Conservation (phyloP, 2,797 vertebrate species). For the Thalassophryne amazonica region DNA sequence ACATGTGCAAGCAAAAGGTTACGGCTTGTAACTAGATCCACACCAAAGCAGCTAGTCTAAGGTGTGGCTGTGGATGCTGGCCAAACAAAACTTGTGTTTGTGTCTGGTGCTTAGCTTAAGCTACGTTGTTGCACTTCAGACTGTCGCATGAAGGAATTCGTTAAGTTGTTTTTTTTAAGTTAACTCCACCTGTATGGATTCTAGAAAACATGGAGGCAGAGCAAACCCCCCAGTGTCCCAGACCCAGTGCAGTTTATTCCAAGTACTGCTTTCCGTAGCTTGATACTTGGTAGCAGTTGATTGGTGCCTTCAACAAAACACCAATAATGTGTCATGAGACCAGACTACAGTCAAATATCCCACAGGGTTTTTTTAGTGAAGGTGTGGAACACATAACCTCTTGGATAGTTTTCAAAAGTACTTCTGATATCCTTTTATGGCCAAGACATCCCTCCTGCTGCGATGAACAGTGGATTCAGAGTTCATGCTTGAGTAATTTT, state of each 20-base stretch:
- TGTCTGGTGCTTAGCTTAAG: neutral
- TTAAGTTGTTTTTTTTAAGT: too few species aligned
- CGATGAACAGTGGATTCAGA: too few species aligned
- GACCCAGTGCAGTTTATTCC: too few species aligned
- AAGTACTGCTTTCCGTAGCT: too few species aligned
- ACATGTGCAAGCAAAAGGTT: neutral
- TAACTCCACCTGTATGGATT: too few species aligned
- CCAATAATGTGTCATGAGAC: neutral
- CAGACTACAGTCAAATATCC: neutral
- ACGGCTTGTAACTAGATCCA: slow-evolving; percentile 34
- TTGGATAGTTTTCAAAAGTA: too few species aligned
- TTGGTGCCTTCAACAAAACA: neutral
- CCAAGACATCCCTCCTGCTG: too few species aligned
- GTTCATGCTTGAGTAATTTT: too few species aligned
- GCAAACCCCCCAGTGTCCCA: too few species aligned
- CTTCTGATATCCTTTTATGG: too few species aligned
- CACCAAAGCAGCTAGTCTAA: slow-evolving; percentile 9
- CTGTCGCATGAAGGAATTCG: neutral
- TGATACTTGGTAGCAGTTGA: too few species aligned
- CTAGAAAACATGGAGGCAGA: too few species aligned
- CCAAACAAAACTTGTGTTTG: slow-evolving; percentile 17
- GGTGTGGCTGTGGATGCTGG: slow-evolving; percentile 31
- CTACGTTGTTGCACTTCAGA: neutral
- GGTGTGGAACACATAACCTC: neutral
- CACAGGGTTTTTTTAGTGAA: neutral